These are phyloP conservation scores for Hylia prasina DNA, from an alignment of 2,113 vertebrate genomes.

Conservation along the genomic window DNA sequence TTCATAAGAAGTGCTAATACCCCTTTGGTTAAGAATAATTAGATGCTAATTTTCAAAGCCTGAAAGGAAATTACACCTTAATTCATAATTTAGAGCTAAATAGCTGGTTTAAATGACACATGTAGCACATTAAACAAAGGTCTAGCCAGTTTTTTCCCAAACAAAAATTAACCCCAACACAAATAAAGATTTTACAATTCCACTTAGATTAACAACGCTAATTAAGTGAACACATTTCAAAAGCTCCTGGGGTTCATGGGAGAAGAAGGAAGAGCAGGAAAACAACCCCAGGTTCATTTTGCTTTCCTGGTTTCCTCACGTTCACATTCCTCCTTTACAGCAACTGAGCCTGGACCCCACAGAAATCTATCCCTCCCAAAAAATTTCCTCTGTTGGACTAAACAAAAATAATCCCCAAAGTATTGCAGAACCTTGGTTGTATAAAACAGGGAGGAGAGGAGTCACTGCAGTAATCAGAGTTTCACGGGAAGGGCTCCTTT, in stretches of 20 bases:
- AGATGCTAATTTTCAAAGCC: constrained; percentile 26
- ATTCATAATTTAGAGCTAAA: neutral
- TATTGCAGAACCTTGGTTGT: neutral
- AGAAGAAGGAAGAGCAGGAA: neutral
- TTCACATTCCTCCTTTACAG: neutral
- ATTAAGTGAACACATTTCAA: neutral
- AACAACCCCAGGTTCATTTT: rapidly evolving
- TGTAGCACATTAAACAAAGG: neutral
- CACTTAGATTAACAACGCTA: neutral
- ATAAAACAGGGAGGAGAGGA: neutral
- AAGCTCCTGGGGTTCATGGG: neutral
- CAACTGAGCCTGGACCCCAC: neutral
- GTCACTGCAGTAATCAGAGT: rapidly evolving
- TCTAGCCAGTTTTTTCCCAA: neutral
- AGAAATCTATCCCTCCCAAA: no score
- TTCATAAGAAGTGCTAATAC: neutral
- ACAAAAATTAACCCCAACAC: neutral
- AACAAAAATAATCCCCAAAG: neutral
- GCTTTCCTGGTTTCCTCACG: neutral
- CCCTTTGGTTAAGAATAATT: constrained; percentile 16
- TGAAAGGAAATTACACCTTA: constrained; percentile 9
- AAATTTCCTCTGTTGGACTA: neutral
- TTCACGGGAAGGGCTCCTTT: neutral
- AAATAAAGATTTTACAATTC: neutral
- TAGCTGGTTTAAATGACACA: neutral